Evolutionary conservation across 2,113 vertebrate species (phyloP), one percentile per base, ranked within the genome.

Genomic region (Pangasianodon hypophthalmus): DNA sequence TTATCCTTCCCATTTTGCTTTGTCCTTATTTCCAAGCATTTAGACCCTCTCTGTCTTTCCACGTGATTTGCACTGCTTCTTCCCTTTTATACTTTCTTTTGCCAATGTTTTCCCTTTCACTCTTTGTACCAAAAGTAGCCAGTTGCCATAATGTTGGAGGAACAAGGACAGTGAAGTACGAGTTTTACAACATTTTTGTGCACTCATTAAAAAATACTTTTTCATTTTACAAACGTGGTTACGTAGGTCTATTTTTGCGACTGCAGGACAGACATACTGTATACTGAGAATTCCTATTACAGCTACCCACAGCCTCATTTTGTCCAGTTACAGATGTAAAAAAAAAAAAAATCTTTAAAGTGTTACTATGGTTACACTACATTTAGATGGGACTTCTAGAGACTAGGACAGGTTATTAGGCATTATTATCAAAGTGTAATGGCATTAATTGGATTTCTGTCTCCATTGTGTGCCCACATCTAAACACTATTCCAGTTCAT

Each of bases 51-150:
- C 14, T 37, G 19, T 29, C 69, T 79, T 21, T 41, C 6, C 32
- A 18, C 41, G 67, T 64, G 44, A 84, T 50, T 87, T 3, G 44
- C 32, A 26, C 11, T 9, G 7, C 77, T 75, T 64, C 54, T 52
- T 13, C 24, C 4, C 41, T 89, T 3, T 69, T 62, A 88, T 79
- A 69, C 41, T 48, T 88, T 87, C 29, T 56, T 88, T 87, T 87
- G 67, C 75, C 37, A 84, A 18, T 87, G 13, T 75, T 10, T 56
- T 52, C n/a, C 32, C 16, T 73, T 71, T 86, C 4, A 80, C 6
- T 54, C 37, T n/a, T 58, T 46, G 56, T 64, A n/a, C 56, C 77
- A 71, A 85, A 89, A 85, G 69, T 71, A 85, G 58, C 1, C 50
- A 52, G 58, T 80, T 56, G 48, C 13, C 56, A 21, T 60, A 86